These are phyloP conservation scores for Hyperoplus immaculatus DNA, from an alignment of 2,797 vertebrate species.

Conservation along the genomic window DNA sequence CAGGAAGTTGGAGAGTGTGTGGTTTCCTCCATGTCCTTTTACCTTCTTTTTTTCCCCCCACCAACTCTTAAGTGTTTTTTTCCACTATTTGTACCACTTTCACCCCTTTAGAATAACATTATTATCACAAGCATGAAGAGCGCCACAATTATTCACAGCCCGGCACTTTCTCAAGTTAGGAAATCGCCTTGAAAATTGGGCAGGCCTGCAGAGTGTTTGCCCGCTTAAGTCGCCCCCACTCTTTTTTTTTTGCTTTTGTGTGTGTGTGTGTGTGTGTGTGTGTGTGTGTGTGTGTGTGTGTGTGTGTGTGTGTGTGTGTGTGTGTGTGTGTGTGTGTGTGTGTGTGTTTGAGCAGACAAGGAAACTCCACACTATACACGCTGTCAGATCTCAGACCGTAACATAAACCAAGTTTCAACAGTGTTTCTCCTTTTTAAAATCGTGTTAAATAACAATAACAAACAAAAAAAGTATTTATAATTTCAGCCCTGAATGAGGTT, in stretches of 20 bases:
- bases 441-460: slow-evolving; percentile 78
- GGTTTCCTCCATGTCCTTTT: slow-evolving; percentile 72
- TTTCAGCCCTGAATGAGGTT: slow-evolving; percentile 48
- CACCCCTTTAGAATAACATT: slow-evolving; percentile 85
- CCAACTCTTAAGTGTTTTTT: slow-evolving; percentile 76
- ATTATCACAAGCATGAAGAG: slow-evolving; percentile 87
- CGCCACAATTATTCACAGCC: slow-evolving; percentile 84
- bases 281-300: slow-evolving; percentile 47
- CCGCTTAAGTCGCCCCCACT: slow-evolving; percentile 72
- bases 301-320: slow-evolving; percentile 51
- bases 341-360: slow-evolving; percentile 49
- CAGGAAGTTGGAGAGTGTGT: slow-evolving; percentile 63
- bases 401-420: slow-evolving; percentile 86
- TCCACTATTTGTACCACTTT: slow-evolving; percentile 81
- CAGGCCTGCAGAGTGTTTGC: slow-evolving; percentile 86
- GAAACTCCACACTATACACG: slow-evolving; percentile 74
- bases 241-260: neutral
- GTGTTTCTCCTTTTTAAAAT: slow-evolving; percentile 77
- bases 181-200: slow-evolving; percentile 88
- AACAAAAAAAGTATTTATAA: slow-evolving; percentile 66
- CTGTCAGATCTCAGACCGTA: slow-evolving; percentile 81
- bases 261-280: slow-evolving; percentile 51
- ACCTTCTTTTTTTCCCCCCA: slow-evolving; percentile 32
- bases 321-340: slow-evolving; percentile 49
- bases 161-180: slow-evolving; percentile 83